Evolutionary conservation across 2,888 invertebrate genomes (phyloP).

Genomic region (Hedychridium roseum): DNA sequence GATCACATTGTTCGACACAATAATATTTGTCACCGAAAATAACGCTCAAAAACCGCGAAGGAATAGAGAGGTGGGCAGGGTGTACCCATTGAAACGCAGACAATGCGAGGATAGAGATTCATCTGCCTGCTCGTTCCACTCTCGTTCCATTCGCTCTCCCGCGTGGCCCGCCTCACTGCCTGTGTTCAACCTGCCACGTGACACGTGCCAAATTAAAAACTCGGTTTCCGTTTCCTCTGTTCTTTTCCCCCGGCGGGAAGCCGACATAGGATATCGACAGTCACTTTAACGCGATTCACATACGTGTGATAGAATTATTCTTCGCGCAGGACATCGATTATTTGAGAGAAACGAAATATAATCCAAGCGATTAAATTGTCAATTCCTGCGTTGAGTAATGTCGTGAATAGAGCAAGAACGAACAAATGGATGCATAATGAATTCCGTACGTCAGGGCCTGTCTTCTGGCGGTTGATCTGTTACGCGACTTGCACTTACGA

Average conservation of each 20-base stretch:
- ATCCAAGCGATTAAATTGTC: too few species aligned
- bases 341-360: too few species aligned
- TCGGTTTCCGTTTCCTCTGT: constrained; percentile 53
- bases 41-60: constrained; percentile 52
- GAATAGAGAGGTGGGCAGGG: constrained; percentile 49
- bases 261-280: constrained; percentile 49
- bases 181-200: constrained; percentile 24
- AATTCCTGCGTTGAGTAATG: too few species aligned
- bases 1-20: constrained; percentile 62
- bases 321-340: too few species aligned
- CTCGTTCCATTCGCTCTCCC: constrained; percentile 31
- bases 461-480: too few species aligned
- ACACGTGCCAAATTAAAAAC: constrained; percentile 62
- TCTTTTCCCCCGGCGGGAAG: constrained; percentile 21
- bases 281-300: too few species aligned
- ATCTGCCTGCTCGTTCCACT: constrained; percentile 55
- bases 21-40: constrained; percentile 63
- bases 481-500: too few species aligned
- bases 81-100: constrained; percentile 59
- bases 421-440: too few species aligned
- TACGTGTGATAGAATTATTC: too few species aligned
- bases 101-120: constrained; percentile 58
- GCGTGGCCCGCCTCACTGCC: constrained; percentile 15
- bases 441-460: too few species aligned
- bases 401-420: too few species aligned